Evolutionary conservation across 2,797 vertebrate genomes (phyloP).

Genomic region (Coregonus suidteri): DNA sequence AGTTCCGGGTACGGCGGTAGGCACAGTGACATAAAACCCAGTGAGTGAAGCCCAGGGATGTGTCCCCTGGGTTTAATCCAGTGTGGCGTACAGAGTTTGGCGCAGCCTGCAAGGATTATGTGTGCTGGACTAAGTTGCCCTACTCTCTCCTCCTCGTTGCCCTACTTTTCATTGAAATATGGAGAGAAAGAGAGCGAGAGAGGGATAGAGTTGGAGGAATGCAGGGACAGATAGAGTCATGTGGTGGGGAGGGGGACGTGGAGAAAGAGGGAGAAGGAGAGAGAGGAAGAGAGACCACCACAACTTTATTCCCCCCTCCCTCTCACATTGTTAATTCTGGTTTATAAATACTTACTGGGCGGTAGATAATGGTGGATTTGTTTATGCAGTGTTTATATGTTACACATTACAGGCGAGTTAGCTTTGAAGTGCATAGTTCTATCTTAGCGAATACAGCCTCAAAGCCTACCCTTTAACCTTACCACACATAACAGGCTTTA

Average conservation of each 20-base stretch:
- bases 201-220: slow-evolving; percentile 55
- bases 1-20: slow-evolving; percentile 29
- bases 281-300: slow-evolving; percentile 3
- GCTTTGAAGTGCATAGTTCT: neutral
- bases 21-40: slow-evolving; percentile 63
- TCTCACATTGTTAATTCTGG: neutral
- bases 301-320: neutral
- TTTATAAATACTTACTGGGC: neutral
- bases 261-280: slow-evolving; percentile 11
- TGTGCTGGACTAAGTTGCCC: slow-evolving; percentile 69
- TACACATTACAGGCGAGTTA: neutral
- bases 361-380: neutral
- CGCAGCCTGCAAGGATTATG: slow-evolving; percentile 73
- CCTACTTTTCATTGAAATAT: slow-evolving; percentile 77
- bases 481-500: neutral
- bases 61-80: slow-evolving; percentile 70
- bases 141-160: slow-evolving; percentile 67
- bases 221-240: slow-evolving; percentile 65
- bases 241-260: slow-evolving; percentile 32
- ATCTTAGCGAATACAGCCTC: neutral
- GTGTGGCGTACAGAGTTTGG: slow-evolving; percentile 61
- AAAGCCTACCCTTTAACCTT: neutral
- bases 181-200: slow-evolving; percentile 45
- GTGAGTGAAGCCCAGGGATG: slow-evolving; percentile 52
- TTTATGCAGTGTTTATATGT: neutral